Evolutionary conservation across 1,140 invertebrate genomes (phyloP).

Genomic region (Drusus annulatus): DNA sequence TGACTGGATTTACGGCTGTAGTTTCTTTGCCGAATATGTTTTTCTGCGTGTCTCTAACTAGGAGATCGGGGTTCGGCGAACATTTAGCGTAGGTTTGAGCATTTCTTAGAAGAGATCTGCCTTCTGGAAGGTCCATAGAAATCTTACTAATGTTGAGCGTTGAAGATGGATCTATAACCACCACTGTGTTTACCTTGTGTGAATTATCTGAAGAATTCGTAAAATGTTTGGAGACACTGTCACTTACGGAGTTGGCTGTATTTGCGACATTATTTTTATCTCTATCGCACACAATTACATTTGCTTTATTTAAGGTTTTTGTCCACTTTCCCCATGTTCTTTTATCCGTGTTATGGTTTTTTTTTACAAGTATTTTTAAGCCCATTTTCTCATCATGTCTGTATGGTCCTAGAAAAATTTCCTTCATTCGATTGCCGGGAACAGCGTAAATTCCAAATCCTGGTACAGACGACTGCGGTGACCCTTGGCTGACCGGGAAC

Average conservation of each 20-base stretch:
- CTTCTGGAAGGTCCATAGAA: neutral
- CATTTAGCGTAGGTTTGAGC: too few relatives aligned
- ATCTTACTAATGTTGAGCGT: neutral
- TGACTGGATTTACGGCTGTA: too few relatives aligned
- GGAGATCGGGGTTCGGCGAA: too few relatives aligned
- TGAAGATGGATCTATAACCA: conserved; percentile 2
- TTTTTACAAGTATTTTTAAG: conserved; percentile 18
- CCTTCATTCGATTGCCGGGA: conserved; percentile 25
- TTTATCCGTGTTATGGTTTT: neutral
- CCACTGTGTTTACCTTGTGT: neutral
- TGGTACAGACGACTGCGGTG: neutral
- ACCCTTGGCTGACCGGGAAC: neutral
- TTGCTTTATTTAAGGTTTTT: conserved; percentile 10
- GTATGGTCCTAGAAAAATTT: conserved; percentile 46
- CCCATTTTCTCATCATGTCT: conserved; percentile 28
- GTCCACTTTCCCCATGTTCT: conserved; percentile 24
- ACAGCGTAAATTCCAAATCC: conserved; percentile 39
- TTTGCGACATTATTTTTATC: neutral
- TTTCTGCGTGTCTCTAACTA: too few relatives aligned
- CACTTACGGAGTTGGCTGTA: neutral
- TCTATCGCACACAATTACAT: conserved; percentile 31
- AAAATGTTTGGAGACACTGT: neutral
- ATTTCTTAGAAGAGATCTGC: neutral
- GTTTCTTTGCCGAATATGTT: too few relatives aligned
- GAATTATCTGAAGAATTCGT: neutral